Evolutionary conservation across 1,140 invertebrate genomes (phyloP), one percentile per base, ranked within the genome.

Genomic region (Gonatopus flavifemur): DNA sequence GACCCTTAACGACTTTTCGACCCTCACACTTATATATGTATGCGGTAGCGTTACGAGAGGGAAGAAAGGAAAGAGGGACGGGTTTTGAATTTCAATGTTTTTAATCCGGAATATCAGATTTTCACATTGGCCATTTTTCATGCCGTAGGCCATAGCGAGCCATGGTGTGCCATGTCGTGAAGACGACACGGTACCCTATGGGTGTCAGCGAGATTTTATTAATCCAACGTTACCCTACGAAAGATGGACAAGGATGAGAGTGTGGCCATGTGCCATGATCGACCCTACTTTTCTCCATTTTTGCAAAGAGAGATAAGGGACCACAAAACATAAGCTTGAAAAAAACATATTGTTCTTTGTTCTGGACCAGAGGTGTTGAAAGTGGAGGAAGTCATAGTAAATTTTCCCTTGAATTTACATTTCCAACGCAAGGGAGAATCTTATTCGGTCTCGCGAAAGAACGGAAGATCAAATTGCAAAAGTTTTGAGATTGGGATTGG

Each of bases 31-130:
- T 21, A 15, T 31, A 30, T 24, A 40, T 20, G 22, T n/a, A 22
- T 37, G 38, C 43, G 6, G 3, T n/a, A 6, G 28, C 22, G 22
- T 8, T 21, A 41, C 30, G 31, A 16, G 46, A 35, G 44, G 16
- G 20, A 57, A 39, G 25, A 36, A 21, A 15, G 42, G 44, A 42
- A 50, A 33, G 45, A 62, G 55, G 62, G 55, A 78, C 74, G 72
- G 68, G 72, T 76, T 78, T 78, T 78, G 76, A 77, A 78, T 78
- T 77, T 78, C 74, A 78, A 78, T 78, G 73, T 77, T 77, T 76
- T 77, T 77, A 77, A 76, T 77, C 75, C 74, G 65, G 69, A 74
- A 78, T 78, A 77, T 78, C 76, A 77, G 75, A 78, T 78, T 77
- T 77, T 77, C 66, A n/a, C n/a, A n/a, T n/a, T n/a, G 52, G 56